Evolutionary conservation across 1,140 invertebrate genomes (phyloP), one percentile per base, ranked within the genome.

Genomic region (Leucophenga varia): DNA sequence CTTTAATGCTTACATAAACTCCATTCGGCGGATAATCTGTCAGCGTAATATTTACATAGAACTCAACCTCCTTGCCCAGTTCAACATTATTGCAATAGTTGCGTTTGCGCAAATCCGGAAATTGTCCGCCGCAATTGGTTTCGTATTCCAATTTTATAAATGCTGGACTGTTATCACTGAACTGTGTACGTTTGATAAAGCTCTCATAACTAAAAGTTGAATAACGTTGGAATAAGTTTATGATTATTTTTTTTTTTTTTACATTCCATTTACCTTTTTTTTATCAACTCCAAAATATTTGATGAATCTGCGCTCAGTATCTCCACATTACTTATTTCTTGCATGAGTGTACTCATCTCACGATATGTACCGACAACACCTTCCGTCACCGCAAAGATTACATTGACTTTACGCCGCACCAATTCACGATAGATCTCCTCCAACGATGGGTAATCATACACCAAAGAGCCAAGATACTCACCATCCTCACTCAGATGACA

Each of bases 391-490:
- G 83, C 83, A 55, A 84, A 84, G 46, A 84, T 82, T 8, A 84
- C 80, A 65, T 80, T 84, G 10, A 80, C 80, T 75, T 84, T 84
- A 48, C 80, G 76, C 21, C 77, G 70, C 55, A 78, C 52, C 34
- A 85, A 54, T 25, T 81, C 75, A 30, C 77, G 64, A 61, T 81
- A 79, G 43, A 85, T 78, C 75, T 84, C 80, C 41, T 79, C 81
- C 43, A 85, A 55, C 30, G 83, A 83, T 0, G 84, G 84, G 69
- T 84, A 85, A 63, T 85, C 84, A 47, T 81, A 82, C 12, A 67
- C 68, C 36, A 76, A 57, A 0, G 80, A 78, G 14, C 78, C 77
- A 1, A 74, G 75, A 57, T 83, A 82, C 43, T 80, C 79, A 0
- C 82, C 83, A 6, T 76, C 67, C 14, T 74, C 52, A 52, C 81